Evolutionary conservation across 2,113 vertebrate species (phyloP).

Genomic region (Eptesicus fuscus): DNA sequence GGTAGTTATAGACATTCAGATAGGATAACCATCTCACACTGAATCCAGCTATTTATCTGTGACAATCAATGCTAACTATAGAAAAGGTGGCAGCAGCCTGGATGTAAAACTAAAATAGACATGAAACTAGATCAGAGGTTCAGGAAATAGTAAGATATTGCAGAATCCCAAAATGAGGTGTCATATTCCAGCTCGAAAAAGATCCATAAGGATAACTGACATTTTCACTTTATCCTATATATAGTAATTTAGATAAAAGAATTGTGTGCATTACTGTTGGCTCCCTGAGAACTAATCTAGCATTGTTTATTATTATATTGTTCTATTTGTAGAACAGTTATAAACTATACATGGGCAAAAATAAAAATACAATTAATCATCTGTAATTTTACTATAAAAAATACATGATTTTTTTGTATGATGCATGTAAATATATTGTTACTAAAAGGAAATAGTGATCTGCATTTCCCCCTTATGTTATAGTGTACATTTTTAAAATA

Average conservation of each 20-base stretch:
- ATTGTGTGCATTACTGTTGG: not conserved
- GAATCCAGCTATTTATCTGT: not conserved
- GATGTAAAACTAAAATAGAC: not conserved
- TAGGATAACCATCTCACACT: not conserved
- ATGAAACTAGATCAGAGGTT: not conserved
- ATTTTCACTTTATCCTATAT: conserved; percentile 27
- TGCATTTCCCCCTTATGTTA: not conserved
- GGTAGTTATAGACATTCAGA: not conserved
- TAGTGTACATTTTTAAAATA: not conserved
- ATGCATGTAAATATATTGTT: not conserved
- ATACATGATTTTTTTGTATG: not conserved
- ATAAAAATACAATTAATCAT: not conserved
- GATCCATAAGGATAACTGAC: not conserved
- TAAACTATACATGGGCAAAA: not conserved
- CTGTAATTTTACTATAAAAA: not conserved
- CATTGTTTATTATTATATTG: not conserved
- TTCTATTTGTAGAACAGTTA: not conserved
- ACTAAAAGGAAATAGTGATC: not conserved
- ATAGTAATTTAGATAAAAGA: not conserved
- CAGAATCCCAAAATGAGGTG: not conserved
- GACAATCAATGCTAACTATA: not conserved
- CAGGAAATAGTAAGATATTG: not conserved
- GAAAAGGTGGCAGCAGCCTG: not conserved
- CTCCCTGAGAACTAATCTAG: not conserved
- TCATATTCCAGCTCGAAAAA: not conserved